Evolutionary conservation across 2,113 vertebrate genomes (phyloP).

Genomic region (Nycticebus coucang): DNA sequence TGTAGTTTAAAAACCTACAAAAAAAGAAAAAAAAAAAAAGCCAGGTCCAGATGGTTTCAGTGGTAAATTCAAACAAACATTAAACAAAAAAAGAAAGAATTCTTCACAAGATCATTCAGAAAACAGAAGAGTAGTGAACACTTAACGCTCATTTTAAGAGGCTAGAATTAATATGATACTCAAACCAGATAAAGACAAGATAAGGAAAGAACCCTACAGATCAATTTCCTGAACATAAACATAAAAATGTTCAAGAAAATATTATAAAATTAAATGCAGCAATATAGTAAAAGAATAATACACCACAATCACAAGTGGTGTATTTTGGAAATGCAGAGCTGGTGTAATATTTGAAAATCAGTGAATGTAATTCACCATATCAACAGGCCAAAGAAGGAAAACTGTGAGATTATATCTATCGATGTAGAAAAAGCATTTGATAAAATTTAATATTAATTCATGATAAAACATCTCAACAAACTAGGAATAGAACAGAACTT

Average conservation of each 20-base stretch:
- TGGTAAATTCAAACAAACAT: constrained; percentile 7
- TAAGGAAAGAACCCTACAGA: not conserved
- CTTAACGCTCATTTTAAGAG: not conserved
- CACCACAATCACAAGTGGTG: not conserved
- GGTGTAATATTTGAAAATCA: not conserved
- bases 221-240: not conserved
- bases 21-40: not conserved
- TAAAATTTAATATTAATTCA: constrained; percentile 18
- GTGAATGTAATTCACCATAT: not conserved
- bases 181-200: not conserved
- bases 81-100: not conserved
- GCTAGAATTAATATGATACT: not conserved
- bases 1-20: not conserved
- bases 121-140: not conserved
- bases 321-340: not conserved
- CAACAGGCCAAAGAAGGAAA: constrained; percentile 15
- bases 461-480: not conserved
- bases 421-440: not conserved
- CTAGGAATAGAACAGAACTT: not conserved
- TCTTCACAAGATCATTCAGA: constrained; percentile 22
- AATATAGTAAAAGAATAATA: not conserved
- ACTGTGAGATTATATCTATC: not conserved
- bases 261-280: not conserved
- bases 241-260: constrained; percentile 27
- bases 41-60: not conserved